Evolutionary conservation across 2,888 invertebrate genomes (phyloP).

Genomic region (Herminia tarsipennalis): DNA sequence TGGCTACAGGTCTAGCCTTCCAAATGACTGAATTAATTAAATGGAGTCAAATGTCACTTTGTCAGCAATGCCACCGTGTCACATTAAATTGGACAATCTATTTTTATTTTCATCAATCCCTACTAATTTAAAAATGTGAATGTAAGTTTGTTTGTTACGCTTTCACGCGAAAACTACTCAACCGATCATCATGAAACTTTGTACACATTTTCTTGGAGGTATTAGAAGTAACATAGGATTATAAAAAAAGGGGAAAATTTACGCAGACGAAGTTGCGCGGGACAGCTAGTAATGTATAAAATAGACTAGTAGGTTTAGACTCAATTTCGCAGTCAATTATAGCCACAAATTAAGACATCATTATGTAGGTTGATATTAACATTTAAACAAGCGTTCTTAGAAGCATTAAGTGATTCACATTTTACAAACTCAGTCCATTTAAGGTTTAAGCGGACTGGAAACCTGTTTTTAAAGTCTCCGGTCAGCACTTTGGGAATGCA

Average conservation of each 20-base stretch:
- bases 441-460: constrained; percentile 31
- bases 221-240: too few relatives aligned
- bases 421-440: constrained; percentile 54
- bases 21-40: constrained; percentile 34
- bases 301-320: too few relatives aligned
- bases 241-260: too few relatives aligned
- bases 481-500: constrained; percentile 79
- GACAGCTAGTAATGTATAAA: too few relatives aligned
- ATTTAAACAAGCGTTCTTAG: constrained; percentile 20
- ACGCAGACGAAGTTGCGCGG: too few relatives aligned
- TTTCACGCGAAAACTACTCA: too few relatives aligned
- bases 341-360: background rate
- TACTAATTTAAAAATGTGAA: too few relatives aligned
- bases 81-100: constrained; percentile 23
- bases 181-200: too few relatives aligned
- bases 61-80: constrained; percentile 15
- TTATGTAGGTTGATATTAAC: background rate
- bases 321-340: too few relatives aligned
- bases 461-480: constrained; percentile 62
- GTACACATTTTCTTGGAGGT: too few relatives aligned
- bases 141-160: too few relatives aligned
- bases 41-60: constrained; percentile 28
- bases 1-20: constrained; percentile 21
- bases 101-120: constrained; percentile 13
- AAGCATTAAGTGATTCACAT: constrained; percentile 38